These are phyloP conservation scores for Etheostoma cragini DNA, from an alignment of 2,113 vertebrate genomes.

Conservation along the genomic window DNA sequence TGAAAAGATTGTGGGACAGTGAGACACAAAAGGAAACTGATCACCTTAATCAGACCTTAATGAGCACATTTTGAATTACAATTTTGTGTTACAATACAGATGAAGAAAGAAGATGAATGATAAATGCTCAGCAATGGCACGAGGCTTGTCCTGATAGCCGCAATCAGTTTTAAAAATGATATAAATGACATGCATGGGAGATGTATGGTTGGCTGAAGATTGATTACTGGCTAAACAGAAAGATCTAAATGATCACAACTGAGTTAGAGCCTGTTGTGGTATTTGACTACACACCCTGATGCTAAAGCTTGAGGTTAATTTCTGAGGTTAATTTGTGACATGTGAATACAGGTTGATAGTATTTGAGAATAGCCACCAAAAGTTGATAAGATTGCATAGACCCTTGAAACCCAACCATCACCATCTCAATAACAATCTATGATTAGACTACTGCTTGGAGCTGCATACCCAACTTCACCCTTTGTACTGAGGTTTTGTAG, in stretches of 20 bases:
- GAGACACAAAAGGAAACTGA: slow-evolving; percentile 41
- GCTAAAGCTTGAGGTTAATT: slow-evolving; percentile 71
- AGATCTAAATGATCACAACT: slow-evolving; percentile 37
- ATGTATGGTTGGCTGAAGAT: slow-evolving; percentile 34
- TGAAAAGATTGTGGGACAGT: slow-evolving; percentile 57
- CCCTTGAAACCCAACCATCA: slow-evolving; percentile 69
- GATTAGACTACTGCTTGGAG: slow-evolving; percentile 35
- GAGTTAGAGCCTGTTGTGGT: slow-evolving; percentile 67
- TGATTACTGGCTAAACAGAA: slow-evolving; percentile 22
- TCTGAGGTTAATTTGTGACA: slow-evolving; percentile 68
- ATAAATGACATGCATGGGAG: slow-evolving; percentile 23
- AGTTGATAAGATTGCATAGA: slow-evolving; percentile 81
- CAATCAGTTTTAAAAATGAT: slow-evolving; percentile 5
- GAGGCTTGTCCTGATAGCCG: slow-evolving; percentile 14
- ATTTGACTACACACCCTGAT: slow-evolving; percentile 73
- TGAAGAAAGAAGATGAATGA: slow-evolving; percentile 36
- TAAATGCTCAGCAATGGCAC: slow-evolving; percentile 20
- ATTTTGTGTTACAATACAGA: slow-evolving; percentile 35
- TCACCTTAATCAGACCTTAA: slow-evolving; percentile 27
- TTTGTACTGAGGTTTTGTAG: slow-evolving; percentile 70
- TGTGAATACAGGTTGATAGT: slow-evolving; percentile 59
- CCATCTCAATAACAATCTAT: slow-evolving; percentile 46
- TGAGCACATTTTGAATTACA: slow-evolving; percentile 37
- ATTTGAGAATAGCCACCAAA: slow-evolving; percentile 68
- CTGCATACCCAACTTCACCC: slow-evolving; percentile 78